These are phyloP conservation scores for Stichopus horrens DNA, from an alignment of 53 echinoderm and acorn worm species.

Conservation along the genomic window DNA sequence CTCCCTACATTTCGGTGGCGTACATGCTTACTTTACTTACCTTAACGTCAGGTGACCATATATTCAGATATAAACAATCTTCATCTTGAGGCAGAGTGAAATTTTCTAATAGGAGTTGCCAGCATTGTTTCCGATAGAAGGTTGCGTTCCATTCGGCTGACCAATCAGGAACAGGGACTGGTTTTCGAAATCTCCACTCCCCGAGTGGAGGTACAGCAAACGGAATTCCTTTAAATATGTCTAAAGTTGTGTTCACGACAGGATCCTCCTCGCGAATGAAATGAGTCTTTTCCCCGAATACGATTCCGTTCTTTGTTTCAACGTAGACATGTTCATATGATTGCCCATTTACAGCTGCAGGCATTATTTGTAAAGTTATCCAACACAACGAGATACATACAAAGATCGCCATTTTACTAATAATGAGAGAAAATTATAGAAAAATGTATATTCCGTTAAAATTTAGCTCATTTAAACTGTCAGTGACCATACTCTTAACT, in stretches of 20 bases:
- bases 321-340: not conserved
- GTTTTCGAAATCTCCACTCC: constrained; percentile 65
- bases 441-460: too few relatives aligned
- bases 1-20: not conserved
- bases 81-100: constrained; percentile 55
- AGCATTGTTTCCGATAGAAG: constrained; percentile 61
- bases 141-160: constrained; percentile 60
- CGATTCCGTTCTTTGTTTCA: constrained; percentile 13
- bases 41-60: constrained; percentile 71
- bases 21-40: constrained; percentile 46
- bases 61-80: constrained; percentile 83
- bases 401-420: too few relatives aligned
- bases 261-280: constrained; percentile 3
- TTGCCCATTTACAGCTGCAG: not conserved
- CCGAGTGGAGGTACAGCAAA: constrained; percentile 72
- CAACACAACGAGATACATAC: not conserved
- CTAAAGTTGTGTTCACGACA: constrained; percentile 40
- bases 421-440: too few relatives aligned
- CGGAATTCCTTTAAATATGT: constrained; percentile 62
- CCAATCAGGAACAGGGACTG: constrained; percentile 51
- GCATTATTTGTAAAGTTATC: not conserved
- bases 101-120: constrained; percentile 52
- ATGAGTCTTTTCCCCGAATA: constrained; percentile 1
- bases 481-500: too few relatives aligned
- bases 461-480: too few relatives aligned